These are phyloP conservation scores for Cephus sareptanus DNA, from an alignment of 2,888 invertebrate genomes.

Conservation along the genomic window DNA sequence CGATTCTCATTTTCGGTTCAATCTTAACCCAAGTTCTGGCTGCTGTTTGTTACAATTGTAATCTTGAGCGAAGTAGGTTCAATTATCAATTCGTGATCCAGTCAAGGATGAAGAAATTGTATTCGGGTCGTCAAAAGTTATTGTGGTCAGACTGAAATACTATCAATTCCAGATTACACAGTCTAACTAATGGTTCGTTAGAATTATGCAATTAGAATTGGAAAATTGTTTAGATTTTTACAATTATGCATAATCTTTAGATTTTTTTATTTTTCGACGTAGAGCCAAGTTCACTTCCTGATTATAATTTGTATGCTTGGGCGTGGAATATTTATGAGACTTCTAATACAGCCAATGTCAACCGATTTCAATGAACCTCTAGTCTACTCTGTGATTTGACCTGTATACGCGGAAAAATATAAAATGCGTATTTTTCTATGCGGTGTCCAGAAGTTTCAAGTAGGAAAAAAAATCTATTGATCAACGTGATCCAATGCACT, in stretches of 20 bases:
- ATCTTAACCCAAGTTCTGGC: background rate
- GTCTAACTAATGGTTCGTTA: background rate
- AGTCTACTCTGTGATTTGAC: background rate
- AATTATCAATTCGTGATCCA: background rate
- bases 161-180: background rate
- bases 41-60: background rate
- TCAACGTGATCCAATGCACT: background rate
- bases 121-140: no score
- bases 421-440: background rate
- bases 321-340: background rate
- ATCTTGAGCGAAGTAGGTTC: background rate
- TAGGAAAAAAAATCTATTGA: background rate
- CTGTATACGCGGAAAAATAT: background rate
- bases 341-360: background rate
- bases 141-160: background rate
- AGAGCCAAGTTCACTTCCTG: background rate
- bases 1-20: slow-evolving; percentile 4
- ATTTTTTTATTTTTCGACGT: background rate
- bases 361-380: background rate
- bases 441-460: background rate
- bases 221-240: background rate
- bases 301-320: background rate
- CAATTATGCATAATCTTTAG: background rate
- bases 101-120: no score
- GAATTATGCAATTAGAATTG: background rate